Evolutionary conservation across 92 coral and sea anemone species (phyloP).

Genomic region (Phenganax stokvisi): DNA sequence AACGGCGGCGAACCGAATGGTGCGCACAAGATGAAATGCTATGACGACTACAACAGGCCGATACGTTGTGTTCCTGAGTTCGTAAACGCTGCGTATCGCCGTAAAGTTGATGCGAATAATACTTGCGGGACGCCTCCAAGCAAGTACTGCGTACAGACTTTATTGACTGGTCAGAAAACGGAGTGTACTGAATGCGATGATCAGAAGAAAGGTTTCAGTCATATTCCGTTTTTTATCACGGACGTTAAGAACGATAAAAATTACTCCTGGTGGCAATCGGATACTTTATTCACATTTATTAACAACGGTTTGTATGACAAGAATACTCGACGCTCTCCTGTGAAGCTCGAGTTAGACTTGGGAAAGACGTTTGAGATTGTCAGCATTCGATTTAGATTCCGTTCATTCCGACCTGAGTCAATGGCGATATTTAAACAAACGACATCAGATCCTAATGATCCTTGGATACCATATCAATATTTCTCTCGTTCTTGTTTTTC

Average conservation of each 20-base stretch:
- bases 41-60: constrained; percentile 41
- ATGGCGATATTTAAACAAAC: constrained; percentile 92
- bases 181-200: constrained; percentile 77
- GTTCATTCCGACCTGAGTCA: constrained; percentile 91
- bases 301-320: neutral
- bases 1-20: constrained; percentile 23
- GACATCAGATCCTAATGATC: constrained; percentile 55
- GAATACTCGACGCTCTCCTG: constrained; percentile 55
- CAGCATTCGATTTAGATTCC: constrained; percentile 84
- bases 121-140: constrained; percentile 86
- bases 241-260: constrained; percentile 89
- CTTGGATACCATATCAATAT: constrained; percentile 92
- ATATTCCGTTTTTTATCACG: constrained; percentile 73
- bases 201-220: constrained; percentile 37
- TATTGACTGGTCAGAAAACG: constrained; percentile 64
- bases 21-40: constrained; percentile 52
- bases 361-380: constrained; percentile 94
- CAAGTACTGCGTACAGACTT: constrained; percentile 84
- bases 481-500: constrained; percentile 69
- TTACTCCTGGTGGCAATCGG: constrained; percentile 98
- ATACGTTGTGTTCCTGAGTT: constrained; percentile 87
- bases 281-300: constrained; percentile 50
- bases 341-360: constrained; percentile 71
- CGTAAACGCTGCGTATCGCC: constrained; percentile 81
- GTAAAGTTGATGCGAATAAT: constrained; percentile 69